Conservation (phyloP, 2,888 invertebrate genomes). For the Eristalinus sepulchralis region DNA sequence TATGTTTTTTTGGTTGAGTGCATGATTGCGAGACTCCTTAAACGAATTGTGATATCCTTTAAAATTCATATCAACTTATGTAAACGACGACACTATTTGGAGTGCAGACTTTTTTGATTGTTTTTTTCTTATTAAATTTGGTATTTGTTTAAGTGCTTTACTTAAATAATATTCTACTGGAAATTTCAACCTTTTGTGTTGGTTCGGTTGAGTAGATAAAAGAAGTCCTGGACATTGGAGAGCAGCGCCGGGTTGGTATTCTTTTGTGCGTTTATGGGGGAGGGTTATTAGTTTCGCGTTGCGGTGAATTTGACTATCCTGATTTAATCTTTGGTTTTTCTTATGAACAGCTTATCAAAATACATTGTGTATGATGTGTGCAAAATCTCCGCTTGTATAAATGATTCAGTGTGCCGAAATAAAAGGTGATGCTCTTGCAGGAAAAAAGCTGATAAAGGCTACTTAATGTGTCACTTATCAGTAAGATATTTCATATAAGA, state of each 20-base stretch:
- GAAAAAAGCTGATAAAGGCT: background rate
- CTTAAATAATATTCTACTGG: background rate
- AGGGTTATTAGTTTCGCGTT: background rate
- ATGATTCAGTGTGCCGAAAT: background rate
- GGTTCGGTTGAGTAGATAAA: background rate
- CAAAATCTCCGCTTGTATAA: background rate
- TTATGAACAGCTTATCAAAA: background rate
- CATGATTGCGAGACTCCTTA: background rate
- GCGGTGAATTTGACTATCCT: background rate
- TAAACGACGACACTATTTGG: background rate
- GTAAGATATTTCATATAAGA: background rate
- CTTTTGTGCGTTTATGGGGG: background rate
- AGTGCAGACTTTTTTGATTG: background rate
- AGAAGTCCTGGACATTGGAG: background rate
- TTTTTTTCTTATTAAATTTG: background rate
- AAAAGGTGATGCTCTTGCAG: background rate
- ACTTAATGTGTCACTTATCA: background rate
- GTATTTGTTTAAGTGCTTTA: background rate
- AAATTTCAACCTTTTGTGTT: background rate
- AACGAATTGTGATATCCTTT: background rate
- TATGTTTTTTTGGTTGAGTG: background rate
- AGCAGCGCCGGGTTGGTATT: background rate
- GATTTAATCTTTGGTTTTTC: background rate
- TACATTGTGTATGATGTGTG: background rate
- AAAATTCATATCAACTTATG: slow-evolving; percentile 9